Evolutionary conservation across 1,140 invertebrate species (phyloP).

Genomic region (Drosophila pachea): DNA sequence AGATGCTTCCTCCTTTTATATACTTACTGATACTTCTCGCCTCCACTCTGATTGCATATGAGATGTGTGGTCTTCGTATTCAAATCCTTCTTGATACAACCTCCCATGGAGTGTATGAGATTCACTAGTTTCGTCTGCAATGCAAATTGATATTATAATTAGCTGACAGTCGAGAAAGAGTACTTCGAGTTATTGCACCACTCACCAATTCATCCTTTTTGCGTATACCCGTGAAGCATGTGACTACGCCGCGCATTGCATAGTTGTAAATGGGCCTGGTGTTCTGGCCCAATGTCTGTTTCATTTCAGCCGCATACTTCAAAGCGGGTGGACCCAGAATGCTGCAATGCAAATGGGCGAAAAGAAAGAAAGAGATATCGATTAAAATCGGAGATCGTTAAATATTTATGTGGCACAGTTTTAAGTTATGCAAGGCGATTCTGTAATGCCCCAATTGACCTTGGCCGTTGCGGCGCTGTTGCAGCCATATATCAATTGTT

Average conservation of each 20-base stretch:
- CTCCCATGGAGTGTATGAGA: slow-evolving; percentile 95
- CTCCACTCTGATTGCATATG: slow-evolving; percentile 90
- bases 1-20: background rate
- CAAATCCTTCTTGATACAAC: slow-evolving; percentile 94
- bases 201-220: slow-evolving; percentile 91
- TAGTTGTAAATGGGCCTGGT: slow-evolving; percentile 90
- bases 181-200: background rate
- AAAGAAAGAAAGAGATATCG: slow-evolving; percentile 13
- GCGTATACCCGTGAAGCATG: slow-evolving; percentile 94
- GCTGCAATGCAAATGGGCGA: slow-evolving; percentile 77
- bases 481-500: slow-evolving; percentile 31
- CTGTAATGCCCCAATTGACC: slow-evolving; percentile 68
- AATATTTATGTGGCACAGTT: slow-evolving; percentile 77
- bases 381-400: slow-evolving; percentile 41
- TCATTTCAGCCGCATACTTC: slow-evolving; percentile 85
- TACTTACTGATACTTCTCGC: slow-evolving; percentile 88
- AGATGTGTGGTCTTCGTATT: slow-evolving; percentile 93
- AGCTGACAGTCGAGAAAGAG: background rate
- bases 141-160: background rate
- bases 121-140: slow-evolving; percentile 88
- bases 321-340: slow-evolving; percentile 88
- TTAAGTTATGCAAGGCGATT: slow-evolving; percentile 71
- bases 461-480: slow-evolving; percentile 40
- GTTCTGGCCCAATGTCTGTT: slow-evolving; percentile 85
- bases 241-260: slow-evolving; percentile 90